Conservation (phyloP, 2,113 vertebrate species). For the Xenopus laevis region DNA sequence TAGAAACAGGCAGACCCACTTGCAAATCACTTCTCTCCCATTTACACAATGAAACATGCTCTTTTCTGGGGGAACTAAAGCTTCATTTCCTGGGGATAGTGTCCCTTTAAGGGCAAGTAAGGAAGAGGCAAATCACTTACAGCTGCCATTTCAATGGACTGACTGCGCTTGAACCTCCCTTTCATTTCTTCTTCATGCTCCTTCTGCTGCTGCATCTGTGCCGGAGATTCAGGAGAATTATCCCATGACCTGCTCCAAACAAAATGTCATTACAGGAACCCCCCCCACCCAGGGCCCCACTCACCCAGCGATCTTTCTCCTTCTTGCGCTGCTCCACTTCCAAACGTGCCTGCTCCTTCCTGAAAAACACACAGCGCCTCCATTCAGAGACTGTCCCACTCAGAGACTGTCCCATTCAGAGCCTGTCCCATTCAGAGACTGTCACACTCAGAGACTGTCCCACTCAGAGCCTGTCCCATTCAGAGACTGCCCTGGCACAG, state of each 20-base stretch:
- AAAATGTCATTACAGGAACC: not conserved
- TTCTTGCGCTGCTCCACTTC: slow-evolving; percentile 58
- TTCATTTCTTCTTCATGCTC: slow-evolving; percentile 71
- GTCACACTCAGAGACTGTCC: too few species aligned
- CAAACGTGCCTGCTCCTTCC: slow-evolving; percentile 61
- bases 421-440: too few species aligned
- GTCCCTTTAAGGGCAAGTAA: too few species aligned
- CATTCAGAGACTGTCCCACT: too few species aligned
- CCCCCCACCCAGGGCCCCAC: slow-evolving; percentile 11
- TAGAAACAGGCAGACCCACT: too few species aligned
- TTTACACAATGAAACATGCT: too few species aligned
- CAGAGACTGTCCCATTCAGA: too few species aligned
- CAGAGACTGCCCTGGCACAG: too few species aligned
- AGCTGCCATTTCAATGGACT: slow-evolving; percentile 74
- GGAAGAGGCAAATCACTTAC: slow-evolving; percentile 59
- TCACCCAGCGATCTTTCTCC: slow-evolving; percentile 69
- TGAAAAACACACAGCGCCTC: slow-evolving; percentile 27
- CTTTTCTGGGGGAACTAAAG: too few species aligned
- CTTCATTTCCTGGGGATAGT: too few species aligned
- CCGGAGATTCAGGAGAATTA: not conserved
- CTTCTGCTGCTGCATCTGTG: slow-evolving; percentile 65
- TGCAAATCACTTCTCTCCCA: too few species aligned
- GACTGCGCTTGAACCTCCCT: slow-evolving; percentile 63
- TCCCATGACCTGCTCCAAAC: not conserved
- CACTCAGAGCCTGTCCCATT: too few species aligned